phyloP scores from a whole-genome alignment of 2,797 vertebrate genomes.

The Remorina albescens region DNA sequence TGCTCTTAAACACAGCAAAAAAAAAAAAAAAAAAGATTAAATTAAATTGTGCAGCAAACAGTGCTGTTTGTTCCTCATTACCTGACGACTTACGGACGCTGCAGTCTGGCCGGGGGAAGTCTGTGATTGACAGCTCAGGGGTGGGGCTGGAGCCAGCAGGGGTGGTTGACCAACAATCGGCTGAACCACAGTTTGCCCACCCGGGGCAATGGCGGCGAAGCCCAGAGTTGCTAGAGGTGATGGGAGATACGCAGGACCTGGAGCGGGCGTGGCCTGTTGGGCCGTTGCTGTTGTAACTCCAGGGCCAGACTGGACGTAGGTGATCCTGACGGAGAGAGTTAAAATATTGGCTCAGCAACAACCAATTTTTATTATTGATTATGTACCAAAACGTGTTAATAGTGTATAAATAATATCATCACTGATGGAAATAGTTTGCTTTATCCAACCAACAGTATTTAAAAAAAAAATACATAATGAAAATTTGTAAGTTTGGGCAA shows the following conservation, averaged over 20 bases:
- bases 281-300: constrained; percentile 78
- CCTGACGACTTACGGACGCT: constrained; percentile 58
- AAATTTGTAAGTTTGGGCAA: too few species aligned
- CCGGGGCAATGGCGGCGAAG: constrained; percentile 88
- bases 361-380: too few species aligned
- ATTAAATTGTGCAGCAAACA: background rate
- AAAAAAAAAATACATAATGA: too few species aligned
- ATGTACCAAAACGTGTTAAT: too few species aligned
- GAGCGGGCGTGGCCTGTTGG: constrained; percentile 76
- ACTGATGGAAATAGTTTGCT: too few species aligned
- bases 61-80: constrained; percentile 24
- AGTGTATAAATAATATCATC: too few species aligned
- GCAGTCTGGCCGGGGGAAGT: constrained; percentile 71
- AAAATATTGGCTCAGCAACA: background rate
- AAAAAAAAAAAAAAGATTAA: background rate
- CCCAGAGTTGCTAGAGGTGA: constrained; percentile 85
- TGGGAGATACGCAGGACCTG: constrained; percentile 81
- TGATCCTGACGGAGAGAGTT: constrained; percentile 84
- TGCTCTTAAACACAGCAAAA: background rate
- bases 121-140: constrained; percentile 83
- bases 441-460: background rate
- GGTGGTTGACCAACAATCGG: constrained; percentile 88
- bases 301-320: constrained; percentile 89
- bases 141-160: constrained; percentile 83
- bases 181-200: constrained; percentile 87